phyloP scores from a whole-genome alignment of 2,797 vertebrate genomes.

The Intellagama lesueurii region DNA sequence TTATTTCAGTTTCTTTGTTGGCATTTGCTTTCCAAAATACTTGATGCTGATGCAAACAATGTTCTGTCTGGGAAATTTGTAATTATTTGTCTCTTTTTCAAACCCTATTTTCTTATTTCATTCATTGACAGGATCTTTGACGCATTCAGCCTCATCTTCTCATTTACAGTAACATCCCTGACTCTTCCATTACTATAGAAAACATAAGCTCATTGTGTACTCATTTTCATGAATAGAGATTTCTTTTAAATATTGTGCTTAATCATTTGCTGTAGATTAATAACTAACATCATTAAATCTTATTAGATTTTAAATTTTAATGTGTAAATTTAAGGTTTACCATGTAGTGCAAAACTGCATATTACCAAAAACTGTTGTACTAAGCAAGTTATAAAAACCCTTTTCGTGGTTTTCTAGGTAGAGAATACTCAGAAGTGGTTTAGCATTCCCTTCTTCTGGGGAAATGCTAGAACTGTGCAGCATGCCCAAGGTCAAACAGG shows the following conservation, averaged over 20 bases:
- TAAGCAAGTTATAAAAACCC: conserved; percentile 13
- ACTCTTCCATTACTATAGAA: not conserved
- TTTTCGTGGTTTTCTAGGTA: no score
- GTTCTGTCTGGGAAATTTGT: not conserved
- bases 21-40: not conserved
- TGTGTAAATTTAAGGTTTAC: conserved; percentile 8
- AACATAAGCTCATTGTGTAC: not conserved
- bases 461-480: no score
- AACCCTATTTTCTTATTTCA: not conserved
- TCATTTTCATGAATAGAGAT: conserved; percentile 10
- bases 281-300: conserved; percentile 22
- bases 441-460: no score
- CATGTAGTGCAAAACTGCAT: not conserved
- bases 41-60: not conserved
- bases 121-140: not conserved
- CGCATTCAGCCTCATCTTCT: not conserved
- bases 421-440: no score
- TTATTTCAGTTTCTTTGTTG: not conserved
- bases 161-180: not conserved
- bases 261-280: conserved; percentile 20
- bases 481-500: no score
- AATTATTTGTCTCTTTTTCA: not conserved
- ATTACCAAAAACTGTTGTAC: not conserved
- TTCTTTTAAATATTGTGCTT: conserved; percentile 20
- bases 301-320: conserved; percentile 32